Percentiles rank a stretch among this genome's conserved stretches.
These are phyloP conservation scores for Mastacembelus armatus DNA, from an alignment of 2,797 vertebrate genomes.

Conservation along the genomic window DNA sequence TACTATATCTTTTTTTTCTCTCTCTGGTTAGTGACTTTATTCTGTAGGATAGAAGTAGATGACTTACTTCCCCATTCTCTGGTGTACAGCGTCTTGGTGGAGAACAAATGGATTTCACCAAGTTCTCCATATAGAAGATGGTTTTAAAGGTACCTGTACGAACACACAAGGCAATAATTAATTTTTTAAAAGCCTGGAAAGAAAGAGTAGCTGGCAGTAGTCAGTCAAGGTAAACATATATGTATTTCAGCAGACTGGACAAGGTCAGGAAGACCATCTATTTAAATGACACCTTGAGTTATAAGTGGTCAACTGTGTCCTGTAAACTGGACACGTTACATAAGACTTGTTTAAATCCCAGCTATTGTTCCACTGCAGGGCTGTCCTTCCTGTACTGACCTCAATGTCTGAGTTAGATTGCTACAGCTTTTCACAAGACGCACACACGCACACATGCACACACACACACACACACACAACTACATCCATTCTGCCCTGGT, in stretches of 20 bases:
- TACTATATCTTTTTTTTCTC: background rate
- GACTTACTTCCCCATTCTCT: conserved; percentile 72
- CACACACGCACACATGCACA: conserved; percentile 27
- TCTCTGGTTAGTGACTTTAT: background rate
- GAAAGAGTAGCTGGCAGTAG: background rate
- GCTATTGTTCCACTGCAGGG: conserved; percentile 76
- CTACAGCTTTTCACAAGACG: conserved; percentile 47
- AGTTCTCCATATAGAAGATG: conserved; percentile 71
- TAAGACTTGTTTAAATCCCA: conserved; percentile 76
- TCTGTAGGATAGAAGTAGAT: conserved; percentile 1
- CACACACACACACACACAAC: conserved; percentile 18
- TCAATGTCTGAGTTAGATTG: conserved; percentile 46
- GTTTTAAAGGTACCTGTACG: conserved; percentile 49
- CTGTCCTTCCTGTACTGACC: conserved; percentile 78
- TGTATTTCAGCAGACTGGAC: conserved; percentile 13
- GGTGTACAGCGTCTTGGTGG: conserved; percentile 62
- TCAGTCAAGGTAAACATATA: background rate
- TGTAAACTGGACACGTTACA: conserved; percentile 56
- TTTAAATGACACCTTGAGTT: conserved; percentile 36
- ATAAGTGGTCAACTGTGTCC: conserved; percentile 35
- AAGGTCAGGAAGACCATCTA: conserved; percentile 13
- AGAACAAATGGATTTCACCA: conserved; percentile 56
- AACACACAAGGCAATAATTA: conserved; percentile 1
- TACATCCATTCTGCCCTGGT: conserved; percentile 22
- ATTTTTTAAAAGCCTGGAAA: background rate